Conservation (phyloP, 1,140 invertebrate genomes). For the Pinna nobilis region DNA sequence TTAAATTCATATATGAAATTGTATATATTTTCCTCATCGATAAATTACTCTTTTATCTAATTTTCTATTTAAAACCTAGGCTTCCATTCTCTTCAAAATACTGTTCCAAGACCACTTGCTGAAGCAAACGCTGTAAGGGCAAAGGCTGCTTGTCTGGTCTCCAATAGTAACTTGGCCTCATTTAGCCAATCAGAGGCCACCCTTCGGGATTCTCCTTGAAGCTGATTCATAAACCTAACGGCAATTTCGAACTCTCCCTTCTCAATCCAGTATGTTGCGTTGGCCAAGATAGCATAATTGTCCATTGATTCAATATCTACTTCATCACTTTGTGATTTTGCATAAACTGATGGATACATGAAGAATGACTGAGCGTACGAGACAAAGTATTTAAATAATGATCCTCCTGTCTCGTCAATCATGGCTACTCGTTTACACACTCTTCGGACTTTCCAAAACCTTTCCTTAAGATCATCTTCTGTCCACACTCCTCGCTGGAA, state of each 20-base stretch:
- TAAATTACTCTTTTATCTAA: no score
- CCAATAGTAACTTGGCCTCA: conserved; percentile 88
- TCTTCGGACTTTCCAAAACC: conserved; percentile 85
- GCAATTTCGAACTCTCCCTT: conserved; percentile 89
- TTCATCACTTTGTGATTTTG: conserved; percentile 68
- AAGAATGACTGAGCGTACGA: conserved; percentile 88
- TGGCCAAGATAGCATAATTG: conserved; percentile 90
- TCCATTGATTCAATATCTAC: conserved; percentile 79
- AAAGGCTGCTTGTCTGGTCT: conserved; percentile 92
- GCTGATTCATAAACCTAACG: conserved; percentile 91
- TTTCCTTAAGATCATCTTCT: conserved; percentile 87
- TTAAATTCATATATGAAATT: no score
- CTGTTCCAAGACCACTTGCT: conserved; percentile 68
- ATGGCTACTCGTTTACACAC: conserved; percentile 83
- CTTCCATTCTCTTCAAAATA: conserved; percentile 64
- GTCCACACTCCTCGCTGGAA: conserved; percentile 88
- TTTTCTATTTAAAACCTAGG: no score
- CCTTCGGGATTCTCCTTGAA: conserved; percentile 88
- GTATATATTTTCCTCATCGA: no score
- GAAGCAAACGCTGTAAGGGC: conserved; percentile 79
- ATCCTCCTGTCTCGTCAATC: conserved; percentile 86
- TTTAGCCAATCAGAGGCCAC: conserved; percentile 91
- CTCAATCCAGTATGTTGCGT: conserved; percentile 88
- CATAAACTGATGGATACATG: conserved; percentile 75
- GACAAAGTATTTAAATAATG: conserved; percentile 87